Conservation (phyloP, 1,140 invertebrate genomes). For the Cyphomyrmex costatus region DNA sequence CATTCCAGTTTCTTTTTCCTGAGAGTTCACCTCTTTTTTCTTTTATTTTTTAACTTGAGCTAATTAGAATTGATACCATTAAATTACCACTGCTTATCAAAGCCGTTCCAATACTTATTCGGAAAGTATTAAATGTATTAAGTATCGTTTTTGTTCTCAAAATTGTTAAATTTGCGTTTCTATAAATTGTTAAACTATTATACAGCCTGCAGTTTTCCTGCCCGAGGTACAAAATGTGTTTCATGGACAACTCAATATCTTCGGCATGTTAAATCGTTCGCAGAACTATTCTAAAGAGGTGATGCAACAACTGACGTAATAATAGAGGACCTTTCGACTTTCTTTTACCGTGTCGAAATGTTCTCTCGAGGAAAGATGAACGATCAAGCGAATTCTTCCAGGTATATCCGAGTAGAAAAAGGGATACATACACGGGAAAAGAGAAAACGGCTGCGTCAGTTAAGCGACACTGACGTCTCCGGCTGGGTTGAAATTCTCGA, state of each 20-base stretch:
- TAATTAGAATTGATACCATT: conserved; percentile 56
- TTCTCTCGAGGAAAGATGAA: conserved; percentile 8
- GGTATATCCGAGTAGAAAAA: conserved; percentile 23
- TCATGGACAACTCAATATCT: not conserved
- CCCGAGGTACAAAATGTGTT: conserved; percentile 1
- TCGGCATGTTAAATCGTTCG: not conserved
- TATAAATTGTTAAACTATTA: not conserved
- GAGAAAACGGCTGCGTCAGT: conserved; percentile 38
- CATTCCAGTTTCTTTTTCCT: conserved; percentile 59
- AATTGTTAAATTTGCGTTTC: not conserved
- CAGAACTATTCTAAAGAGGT: not conserved
- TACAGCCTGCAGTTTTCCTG: too few relatives aligned
- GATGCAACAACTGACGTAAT: conserved; percentile 16
- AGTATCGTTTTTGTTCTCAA: not conserved
- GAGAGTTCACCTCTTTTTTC: conserved; percentile 23
- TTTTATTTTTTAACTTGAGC: conserved; percentile 44
- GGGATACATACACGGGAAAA: not conserved
- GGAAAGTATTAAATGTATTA: not conserved
- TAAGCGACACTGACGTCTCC: conserved; percentile 42
- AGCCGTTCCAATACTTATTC: conserved; percentile 3
- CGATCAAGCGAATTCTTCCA: conserved; percentile 39
- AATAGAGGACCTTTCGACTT: conserved; percentile 32
- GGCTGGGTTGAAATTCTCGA: conserved; percentile 30
- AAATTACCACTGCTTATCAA: conserved; percentile 42
- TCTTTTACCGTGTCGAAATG: conserved; percentile 40